Conservation (phyloP, 1,140 invertebrate species). For the Uloborus diversus region DNA sequence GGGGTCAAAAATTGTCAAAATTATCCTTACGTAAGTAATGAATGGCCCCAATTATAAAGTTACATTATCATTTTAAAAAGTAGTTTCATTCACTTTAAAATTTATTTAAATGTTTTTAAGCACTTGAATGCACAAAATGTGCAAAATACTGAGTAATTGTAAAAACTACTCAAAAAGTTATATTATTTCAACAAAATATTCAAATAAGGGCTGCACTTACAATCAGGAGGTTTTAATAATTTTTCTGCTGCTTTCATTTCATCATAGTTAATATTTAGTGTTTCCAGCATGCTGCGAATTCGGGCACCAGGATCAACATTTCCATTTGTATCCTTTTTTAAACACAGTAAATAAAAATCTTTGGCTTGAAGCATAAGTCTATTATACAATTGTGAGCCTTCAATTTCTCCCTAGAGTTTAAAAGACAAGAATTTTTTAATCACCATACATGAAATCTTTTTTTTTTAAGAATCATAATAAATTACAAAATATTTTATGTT, state of each 20-base stretch:
- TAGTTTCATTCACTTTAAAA: too few relatives aligned
- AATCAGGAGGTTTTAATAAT: conserved; percentile 66
- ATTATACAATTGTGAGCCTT: conserved; percentile 82
- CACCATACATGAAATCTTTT: too few relatives aligned
- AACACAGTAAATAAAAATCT: conserved; percentile 58
- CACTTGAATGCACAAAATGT: too few relatives aligned
- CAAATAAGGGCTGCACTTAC: conserved; percentile 58
- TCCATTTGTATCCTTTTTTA: conserved; percentile 34
- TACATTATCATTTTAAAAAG: too few relatives aligned
- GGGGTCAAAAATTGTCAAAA: too few relatives aligned
- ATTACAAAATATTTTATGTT: too few relatives aligned
- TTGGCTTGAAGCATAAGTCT: conserved; percentile 77
- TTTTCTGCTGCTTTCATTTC: conserved; percentile 68
- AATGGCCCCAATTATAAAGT: too few relatives aligned
- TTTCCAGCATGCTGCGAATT: conserved; percentile 69
- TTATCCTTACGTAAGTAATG: too few relatives aligned
- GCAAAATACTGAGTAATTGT: background rate
- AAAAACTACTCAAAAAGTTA: background rate
- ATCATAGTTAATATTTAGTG: conserved; percentile 68
- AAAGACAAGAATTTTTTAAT: too few relatives aligned
- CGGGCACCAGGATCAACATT: conserved; percentile 68
- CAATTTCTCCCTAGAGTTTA: conserved; percentile 75
- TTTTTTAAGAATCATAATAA: too few relatives aligned
- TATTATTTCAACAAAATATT: background rate
- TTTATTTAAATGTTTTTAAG: too few relatives aligned